These are phyloP conservation scores for Macrobrachium nipponense DNA, from an alignment of 1,140 invertebrate genomes.

Conservation along the genomic window DNA sequence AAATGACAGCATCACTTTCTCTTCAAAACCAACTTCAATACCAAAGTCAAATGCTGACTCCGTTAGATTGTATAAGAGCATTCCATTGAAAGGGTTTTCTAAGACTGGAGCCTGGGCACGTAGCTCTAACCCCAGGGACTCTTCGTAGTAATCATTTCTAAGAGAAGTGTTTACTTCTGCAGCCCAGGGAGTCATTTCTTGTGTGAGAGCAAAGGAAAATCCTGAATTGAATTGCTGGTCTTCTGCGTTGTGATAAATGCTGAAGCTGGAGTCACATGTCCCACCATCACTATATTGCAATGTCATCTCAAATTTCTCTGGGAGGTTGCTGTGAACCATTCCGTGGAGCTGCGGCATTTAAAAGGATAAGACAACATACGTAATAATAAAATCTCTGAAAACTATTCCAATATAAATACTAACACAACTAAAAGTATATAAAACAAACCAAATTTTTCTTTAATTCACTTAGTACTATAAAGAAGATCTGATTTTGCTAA, in stretches of 20 bases:
- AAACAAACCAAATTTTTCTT: too few relatives aligned
- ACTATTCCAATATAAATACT: too few relatives aligned
- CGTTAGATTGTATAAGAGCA: background rate
- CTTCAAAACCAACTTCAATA: conserved; percentile 3
- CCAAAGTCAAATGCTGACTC: conserved; percentile 7
- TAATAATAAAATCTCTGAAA: background rate
- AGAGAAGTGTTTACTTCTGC: conserved; percentile 29
- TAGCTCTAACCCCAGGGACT: background rate
- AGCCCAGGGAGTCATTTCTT: conserved; percentile 19
- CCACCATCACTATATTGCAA: conserved; percentile 32
- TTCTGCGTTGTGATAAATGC: conserved; percentile 29
- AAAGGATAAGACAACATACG: background rate
- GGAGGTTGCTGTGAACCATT: background rate
- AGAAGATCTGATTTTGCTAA: too few relatives aligned
- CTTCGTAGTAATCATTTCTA: background rate
- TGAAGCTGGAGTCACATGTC: conserved; percentile 32
- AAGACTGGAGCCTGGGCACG: conserved; percentile 20
- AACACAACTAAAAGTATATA: too few relatives aligned
- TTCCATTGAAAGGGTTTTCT: conserved; percentile 7
- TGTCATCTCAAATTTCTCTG: conserved; percentile 20
- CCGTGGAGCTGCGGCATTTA: conserved; percentile 29
- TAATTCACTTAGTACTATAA: too few relatives aligned
- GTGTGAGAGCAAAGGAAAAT: background rate
- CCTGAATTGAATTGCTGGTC: conserved; percentile 30
- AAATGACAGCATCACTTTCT: conserved; percentile 10